phyloP scores from a whole-genome alignment of 2,888 invertebrate species.

The Trichogramma dendrolimi region DNA sequence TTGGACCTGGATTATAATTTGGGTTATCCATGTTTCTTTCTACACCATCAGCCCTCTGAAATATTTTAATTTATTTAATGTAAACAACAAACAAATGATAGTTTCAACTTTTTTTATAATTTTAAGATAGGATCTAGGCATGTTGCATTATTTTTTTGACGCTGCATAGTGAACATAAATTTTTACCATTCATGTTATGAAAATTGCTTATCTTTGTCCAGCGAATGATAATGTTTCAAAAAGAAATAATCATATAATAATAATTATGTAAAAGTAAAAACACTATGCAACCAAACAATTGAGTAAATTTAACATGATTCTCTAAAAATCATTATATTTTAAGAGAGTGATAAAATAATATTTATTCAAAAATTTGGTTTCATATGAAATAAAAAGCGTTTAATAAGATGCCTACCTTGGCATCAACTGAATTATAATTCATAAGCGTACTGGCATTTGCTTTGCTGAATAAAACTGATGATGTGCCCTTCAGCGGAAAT shows the following conservation, averaged over 20 bases:
- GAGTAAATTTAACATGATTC: slow-evolving; percentile 11
- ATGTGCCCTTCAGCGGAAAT: slow-evolving; percentile 63
- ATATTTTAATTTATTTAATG: slow-evolving; percentile 17
- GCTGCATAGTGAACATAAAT: slow-evolving; percentile 1
- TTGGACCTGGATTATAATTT: slow-evolving; percentile 43
- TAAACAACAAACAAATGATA: neutral
- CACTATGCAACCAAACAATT: slow-evolving; percentile 4
- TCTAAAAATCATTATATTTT: slow-evolving; percentile 8
- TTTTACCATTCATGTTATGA: slow-evolving; percentile 7
- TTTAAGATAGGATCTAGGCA: neutral
- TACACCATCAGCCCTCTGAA: slow-evolving; percentile 45
- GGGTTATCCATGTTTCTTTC: slow-evolving; percentile 45
- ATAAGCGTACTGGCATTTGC: slow-evolving; percentile 44
- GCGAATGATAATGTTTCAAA: slow-evolving; percentile 6
- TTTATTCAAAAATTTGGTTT: neutral
- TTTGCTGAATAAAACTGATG: slow-evolving; percentile 41
- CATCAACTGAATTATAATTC: slow-evolving; percentile 49
- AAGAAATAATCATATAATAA: slow-evolving; percentile 12
- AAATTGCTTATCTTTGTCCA: slow-evolving; percentile 7
- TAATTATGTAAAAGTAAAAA: slow-evolving; percentile 9
- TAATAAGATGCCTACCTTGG: slow-evolving; percentile 45
- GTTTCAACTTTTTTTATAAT: neutral
- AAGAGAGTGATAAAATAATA: neutral
- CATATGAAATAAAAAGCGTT: slow-evolving; percentile 16
- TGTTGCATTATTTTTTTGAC: neutral